These are phyloP conservation scores for Rhynchopsitta pachyrhyncha DNA, from an alignment of 2,113 vertebrate genomes.

Conservation along the genomic window DNA sequence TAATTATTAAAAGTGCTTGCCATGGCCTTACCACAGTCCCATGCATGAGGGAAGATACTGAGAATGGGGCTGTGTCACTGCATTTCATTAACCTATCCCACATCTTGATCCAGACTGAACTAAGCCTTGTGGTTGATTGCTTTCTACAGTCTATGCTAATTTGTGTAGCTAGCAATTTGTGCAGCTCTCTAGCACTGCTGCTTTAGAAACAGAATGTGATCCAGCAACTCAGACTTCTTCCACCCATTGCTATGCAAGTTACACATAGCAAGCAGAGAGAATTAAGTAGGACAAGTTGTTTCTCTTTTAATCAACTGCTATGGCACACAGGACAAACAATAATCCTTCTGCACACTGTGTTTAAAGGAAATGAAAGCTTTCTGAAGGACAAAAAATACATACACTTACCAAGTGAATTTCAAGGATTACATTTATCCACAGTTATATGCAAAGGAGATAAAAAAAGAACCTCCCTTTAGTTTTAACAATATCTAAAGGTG, in stretches of 20 bases:
- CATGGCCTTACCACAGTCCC: not conserved
- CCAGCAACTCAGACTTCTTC: not conserved
- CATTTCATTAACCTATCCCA: not conserved
- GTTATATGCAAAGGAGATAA: not conserved
- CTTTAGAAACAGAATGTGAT: not conserved
- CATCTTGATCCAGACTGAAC: not conserved
- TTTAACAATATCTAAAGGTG: not conserved
- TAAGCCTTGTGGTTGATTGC: not conserved
- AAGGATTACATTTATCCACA: not conserved
- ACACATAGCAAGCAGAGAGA: not conserved
- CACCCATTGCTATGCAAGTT: not conserved
- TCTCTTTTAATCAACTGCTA: constrained; percentile 4
- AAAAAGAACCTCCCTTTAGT: not conserved
- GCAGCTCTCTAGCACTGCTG: not conserved
- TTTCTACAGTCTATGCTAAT: not conserved
- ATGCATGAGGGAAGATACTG: not conserved
- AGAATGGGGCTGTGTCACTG: not conserved
- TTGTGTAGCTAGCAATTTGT: not conserved
- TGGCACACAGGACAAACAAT: not conserved
- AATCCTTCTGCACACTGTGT: not conserved
- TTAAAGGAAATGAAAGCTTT: constrained; percentile 21
- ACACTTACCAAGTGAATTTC: not conserved
- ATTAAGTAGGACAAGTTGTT: not conserved
- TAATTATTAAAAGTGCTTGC: not conserved
- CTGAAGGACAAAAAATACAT: not conserved